Conservation (phyloP, 2,797 vertebrate genomes). For the Enteromius afrohamiltoni region DNA sequence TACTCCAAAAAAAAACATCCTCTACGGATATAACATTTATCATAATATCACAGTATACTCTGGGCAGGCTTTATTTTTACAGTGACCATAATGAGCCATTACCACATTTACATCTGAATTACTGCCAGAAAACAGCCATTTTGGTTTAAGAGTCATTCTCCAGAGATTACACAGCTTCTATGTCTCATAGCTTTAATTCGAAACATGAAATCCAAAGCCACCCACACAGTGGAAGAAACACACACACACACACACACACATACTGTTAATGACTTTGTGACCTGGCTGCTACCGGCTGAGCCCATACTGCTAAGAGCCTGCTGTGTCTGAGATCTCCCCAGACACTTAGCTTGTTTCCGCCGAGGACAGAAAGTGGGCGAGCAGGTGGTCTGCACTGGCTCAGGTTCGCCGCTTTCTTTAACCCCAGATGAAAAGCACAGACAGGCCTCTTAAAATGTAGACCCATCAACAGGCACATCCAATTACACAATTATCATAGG, state of each 20-base stretch:
- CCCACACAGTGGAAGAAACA: slow-evolving; percentile 22
- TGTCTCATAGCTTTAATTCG: slow-evolving; percentile 18
- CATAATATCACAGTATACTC: not conserved
- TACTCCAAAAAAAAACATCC: not conserved
- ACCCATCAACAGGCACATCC: slow-evolving; percentile 21
- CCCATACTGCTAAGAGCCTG: slow-evolving; percentile 54
- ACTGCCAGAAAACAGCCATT: slow-evolving; percentile 28
- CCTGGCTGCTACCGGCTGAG: slow-evolving; percentile 65
- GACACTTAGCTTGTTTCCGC: slow-evolving; percentile 54
- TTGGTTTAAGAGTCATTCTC: slow-evolving; percentile 59
- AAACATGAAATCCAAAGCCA: slow-evolving; percentile 39
- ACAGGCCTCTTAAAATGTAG: slow-evolving; percentile 1
- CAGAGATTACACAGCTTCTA: slow-evolving; percentile 36
- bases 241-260: slow-evolving; percentile 51
- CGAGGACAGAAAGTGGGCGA: slow-evolving; percentile 36
- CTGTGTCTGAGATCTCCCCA: slow-evolving; percentile 56
- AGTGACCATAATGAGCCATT: slow-evolving; percentile 31
- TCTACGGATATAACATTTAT: not conserved
- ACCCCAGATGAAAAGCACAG: slow-evolving; percentile 20
- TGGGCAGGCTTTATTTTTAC: slow-evolving; percentile 26
- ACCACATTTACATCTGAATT: slow-evolving; percentile 30
- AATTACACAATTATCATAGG: slow-evolving; percentile 6
- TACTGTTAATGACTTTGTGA: slow-evolving; percentile 60
- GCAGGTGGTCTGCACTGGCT: slow-evolving; percentile 49
- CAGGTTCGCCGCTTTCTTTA: slow-evolving; percentile 9